Base-by-base conservation (phyloP, 2,113 vertebrate genomes). In the Nothocercus julius region DNA sequence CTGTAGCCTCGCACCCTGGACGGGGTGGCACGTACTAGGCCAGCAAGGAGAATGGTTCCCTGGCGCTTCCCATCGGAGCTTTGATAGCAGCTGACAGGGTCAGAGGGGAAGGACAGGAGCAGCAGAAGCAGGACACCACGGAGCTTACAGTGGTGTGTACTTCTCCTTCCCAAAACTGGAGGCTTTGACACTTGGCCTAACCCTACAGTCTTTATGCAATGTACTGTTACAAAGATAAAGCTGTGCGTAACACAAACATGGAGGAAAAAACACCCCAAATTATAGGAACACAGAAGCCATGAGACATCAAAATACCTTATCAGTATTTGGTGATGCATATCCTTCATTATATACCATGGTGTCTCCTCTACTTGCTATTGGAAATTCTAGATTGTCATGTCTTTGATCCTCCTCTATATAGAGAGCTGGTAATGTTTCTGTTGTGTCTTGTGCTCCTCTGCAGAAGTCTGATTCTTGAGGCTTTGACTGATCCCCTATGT, bases 381-480 rank as follows among this genome's bases (percentile, higher is more conserved):
- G 89, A n/a, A 91, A 59, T 73, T 96, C 92, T 96, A 91, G 85
- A 86, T 53, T 25, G 47, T 85, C 77, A 38, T 54, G 21, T 53
- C 27, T 62, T 53, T 75, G 68, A 74, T 97, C 97, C 40, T 99
- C 99, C 93, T 98, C 97, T 97, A 99, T 99, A 96, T 98, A 98
- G 85, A 99, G 97, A 90, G 98, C 97, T 68, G 97, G 90, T 58
- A 93, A 95, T 89, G 93, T 93, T 95, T 97, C 97, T 88, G 92
- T 42, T 89, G 82, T 92, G 36, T 96, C 85, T 16, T 89, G 87
- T 30, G 34, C 79, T 64, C 15, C 87, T 79, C 83, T 85, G 27
- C 72, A 82, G 93, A 89, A 79, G 68, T 95, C 95, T 56, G 82
- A 75, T 18, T 96, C 95, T 83, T 93, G 91, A 90, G 87, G 68